Evolutionary conservation across 2,113 vertebrate species (phyloP), one percentile per base, ranked within the genome.

Genomic region (Tichodroma muraria): DNA sequence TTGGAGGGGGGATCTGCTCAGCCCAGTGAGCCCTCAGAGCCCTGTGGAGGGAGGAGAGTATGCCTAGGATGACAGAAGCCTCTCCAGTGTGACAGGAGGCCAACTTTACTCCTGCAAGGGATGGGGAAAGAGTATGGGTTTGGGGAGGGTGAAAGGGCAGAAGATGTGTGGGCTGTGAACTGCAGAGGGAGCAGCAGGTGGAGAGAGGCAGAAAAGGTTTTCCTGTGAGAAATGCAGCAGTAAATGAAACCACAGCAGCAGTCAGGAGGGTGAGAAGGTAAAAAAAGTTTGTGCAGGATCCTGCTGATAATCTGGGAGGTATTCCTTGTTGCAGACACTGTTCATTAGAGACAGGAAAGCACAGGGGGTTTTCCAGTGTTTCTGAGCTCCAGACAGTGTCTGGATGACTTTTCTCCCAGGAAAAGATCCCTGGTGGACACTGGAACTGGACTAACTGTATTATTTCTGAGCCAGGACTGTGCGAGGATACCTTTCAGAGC

Each of bases 1-100:
- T n/a, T 21, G 31, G 90, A 88, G 10, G 2, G 13, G 27, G 14
- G 2, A 22, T 83, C 44, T 82, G 24, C 13, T 27, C 21, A 49
- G 8, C 6, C 22, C 1, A 5, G 42, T 79, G 38, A 5, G 6
- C 9, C 3, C 2, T 8, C 3, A 57, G 47, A 64, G 4, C 15
- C 15, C 35, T 4, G 1, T 1, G 2, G 19, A 25, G 13, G 7
- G 30, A 60, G 8, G 1, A 21, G 12, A 73, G 59, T 8, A 37
- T 70, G 35, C 9, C 7, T 23, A 38, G 14, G 5, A 9, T 7
- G 4, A 38, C 11, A 59, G 33, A 52, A 81, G 6, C 6, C 27
- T 78, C 27, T 68, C 19, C 2, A 4, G 3, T 7, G 31, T 64
- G 30, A 16, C 10, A 65, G 40, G 8, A 87, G 22, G 28, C 4